Percentiles rank a stretch among this genome's conserved stretches.
Conservation (phyloP, 2,113 vertebrate genomes). For the Natator depressus region DNA sequence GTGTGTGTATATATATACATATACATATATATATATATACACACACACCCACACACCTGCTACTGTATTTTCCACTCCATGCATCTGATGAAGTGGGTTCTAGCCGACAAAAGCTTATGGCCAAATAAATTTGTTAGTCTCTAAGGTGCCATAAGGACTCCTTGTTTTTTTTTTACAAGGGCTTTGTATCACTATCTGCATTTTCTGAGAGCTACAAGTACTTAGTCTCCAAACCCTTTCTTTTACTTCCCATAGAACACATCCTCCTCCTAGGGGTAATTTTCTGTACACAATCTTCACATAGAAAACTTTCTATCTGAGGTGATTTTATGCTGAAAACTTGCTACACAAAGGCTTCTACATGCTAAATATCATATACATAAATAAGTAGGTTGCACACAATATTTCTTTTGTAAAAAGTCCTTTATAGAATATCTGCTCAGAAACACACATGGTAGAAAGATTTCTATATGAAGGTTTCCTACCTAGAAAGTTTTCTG, state of each 20-base stretch:
- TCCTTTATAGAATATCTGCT: background rate
- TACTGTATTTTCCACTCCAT: no score
- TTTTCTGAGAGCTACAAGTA: background rate
- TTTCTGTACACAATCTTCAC: background rate
- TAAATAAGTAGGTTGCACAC: background rate
- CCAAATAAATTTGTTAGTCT: no score
- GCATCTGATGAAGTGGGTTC: no score
- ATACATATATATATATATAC: no score
- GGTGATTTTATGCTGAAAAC: background rate
- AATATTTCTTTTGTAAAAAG: background rate
- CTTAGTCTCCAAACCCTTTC: background rate
- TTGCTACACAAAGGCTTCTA: background rate
- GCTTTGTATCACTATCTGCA: background rate
- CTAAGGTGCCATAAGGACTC: no score
- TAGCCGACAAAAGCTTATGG: no score
- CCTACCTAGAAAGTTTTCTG: background rate
- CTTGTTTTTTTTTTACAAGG: background rate
- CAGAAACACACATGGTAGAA: background rate
- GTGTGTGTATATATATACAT: no score
- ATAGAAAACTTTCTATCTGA: background rate
- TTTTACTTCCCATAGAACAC: background rate
- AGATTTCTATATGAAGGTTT: background rate
- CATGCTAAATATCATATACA: background rate
- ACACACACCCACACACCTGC: no score
- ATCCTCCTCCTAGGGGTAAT: background rate